Conservation (phyloP, 2,888 invertebrate species). For the Thecocarcelia acutangulata region DNA sequence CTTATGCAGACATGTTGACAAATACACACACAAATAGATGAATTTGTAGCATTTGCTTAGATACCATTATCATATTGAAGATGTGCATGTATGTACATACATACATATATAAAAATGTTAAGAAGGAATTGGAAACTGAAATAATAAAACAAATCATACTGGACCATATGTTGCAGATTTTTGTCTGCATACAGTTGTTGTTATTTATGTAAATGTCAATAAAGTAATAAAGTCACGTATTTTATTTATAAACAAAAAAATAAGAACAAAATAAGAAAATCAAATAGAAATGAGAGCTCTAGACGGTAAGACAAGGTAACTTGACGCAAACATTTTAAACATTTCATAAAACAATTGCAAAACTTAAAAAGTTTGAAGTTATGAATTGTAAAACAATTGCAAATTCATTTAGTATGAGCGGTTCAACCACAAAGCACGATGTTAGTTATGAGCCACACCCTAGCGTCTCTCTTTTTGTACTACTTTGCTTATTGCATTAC, state of each 20-base stretch:
- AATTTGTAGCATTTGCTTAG: conserved; percentile 26
- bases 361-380: no score
- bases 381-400: no score
- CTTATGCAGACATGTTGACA: conserved; percentile 3
- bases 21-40: background rate
- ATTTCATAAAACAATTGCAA: background rate
- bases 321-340: conserved; percentile 5
- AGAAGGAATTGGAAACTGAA: conserved; percentile 21
- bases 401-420: no score
- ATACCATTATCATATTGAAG: conserved; percentile 59
- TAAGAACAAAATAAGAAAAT: conserved; percentile 7
- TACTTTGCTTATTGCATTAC: no score
- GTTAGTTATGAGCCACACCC: no score
- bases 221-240: conserved; percentile 70
- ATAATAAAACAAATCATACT: conserved; percentile 51
- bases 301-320: conserved; percentile 53
- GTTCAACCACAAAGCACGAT: no score
- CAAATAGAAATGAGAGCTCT: conserved; percentile 34
- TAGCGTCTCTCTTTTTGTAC: no score
- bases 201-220: conserved; percentile 66
- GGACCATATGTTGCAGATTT: conserved; percentile 57
- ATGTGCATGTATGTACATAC: conserved; percentile 9
- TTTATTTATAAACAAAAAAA: conserved; percentile 64
- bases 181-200: conserved; percentile 37
- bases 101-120: background rate